Base-by-base conservation (phyloP, 2,888 invertebrate genomes). In the Fissipunctia ypsillon region DNA sequence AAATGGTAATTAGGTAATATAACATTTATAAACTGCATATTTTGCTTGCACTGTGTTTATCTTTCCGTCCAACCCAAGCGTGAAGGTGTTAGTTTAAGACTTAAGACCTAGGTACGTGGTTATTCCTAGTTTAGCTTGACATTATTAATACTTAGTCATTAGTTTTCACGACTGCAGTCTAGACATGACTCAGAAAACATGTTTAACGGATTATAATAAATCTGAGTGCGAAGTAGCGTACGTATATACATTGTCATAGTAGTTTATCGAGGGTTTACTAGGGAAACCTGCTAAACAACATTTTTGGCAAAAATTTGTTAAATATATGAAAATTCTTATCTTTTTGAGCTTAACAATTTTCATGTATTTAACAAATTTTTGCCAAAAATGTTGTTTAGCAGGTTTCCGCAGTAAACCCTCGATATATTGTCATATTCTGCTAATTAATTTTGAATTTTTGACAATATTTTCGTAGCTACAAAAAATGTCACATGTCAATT, bases 1-100 rank as follows among this genome's bases (percentile, higher is more conserved):
- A 54, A 28, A 54, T 54, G 12, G 12, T 56, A 25, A 12, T 3
- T 6, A 65, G 12, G 31, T 25, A 31, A 31, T 28, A 59, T 59
- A 60, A 6, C 19, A 12, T n/a, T n/a, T n/a, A n/a, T 41, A 28
- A 67, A n/a, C 19, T 19, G 12, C 31, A 9, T 14, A 28, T 48
- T 73, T 35, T n/a, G 60, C 25, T 25, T 48, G 22, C 31, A 3
- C 41, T 56, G 3, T 73, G 80, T 76, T 73, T 73, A 61, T 56
- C 52, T 48, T 80, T n/a, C 14, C 25, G 22, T 56, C 41, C 60
- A 80, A 35, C 5, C 35, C 48, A 56, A 48, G 54, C 74, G 43
- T 73, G 35, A 73, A 80, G 54, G 54, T 74, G 60, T 80, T 80
- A 41, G 74, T 73, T 61, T 74, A 61, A 80, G 52, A 50, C 19